Evolutionary conservation across 2,888 invertebrate genomes (phyloP).

Genomic region (Mimumesa dahlbomi): DNA sequence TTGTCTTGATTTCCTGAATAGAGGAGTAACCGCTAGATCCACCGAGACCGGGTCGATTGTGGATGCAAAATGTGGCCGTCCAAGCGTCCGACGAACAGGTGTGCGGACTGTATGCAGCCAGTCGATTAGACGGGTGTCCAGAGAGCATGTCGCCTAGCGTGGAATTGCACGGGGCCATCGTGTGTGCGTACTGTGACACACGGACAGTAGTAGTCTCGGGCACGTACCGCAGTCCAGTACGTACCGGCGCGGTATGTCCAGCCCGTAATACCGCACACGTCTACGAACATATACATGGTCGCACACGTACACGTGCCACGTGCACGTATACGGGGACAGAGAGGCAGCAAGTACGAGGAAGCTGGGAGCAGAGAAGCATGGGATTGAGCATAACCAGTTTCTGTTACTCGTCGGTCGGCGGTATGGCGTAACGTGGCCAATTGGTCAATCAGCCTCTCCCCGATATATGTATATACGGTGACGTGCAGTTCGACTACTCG

Average conservation of each 20-base stretch:
- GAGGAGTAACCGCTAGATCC: slow-evolving; percentile 39
- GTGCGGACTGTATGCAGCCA: slow-evolving; percentile 51
- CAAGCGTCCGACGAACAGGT: slow-evolving; percentile 56
- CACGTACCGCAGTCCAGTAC: slow-evolving; percentile 32
- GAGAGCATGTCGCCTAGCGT: slow-evolving; percentile 57
- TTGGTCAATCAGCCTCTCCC: slow-evolving; percentile 60
- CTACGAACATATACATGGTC: not conserved
- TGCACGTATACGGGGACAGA: slow-evolving; percentile 6
- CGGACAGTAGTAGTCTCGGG: slow-evolving; percentile 17
- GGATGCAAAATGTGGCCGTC: slow-evolving; percentile 57
- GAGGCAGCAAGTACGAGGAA: slow-evolving; percentile 41
- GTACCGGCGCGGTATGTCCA: slow-evolving; percentile 12
- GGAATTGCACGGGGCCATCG: slow-evolving; percentile 48
- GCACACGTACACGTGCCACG: slow-evolving; percentile 36
- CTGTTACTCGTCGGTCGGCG: slow-evolving; percentile 38
- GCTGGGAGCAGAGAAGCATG: slow-evolving; percentile 45
- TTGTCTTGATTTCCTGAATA: slow-evolving; percentile 46
- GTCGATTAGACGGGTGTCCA: slow-evolving; percentile 62
- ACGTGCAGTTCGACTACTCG: slow-evolving; percentile 23
- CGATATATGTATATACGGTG: slow-evolving; percentile 34
- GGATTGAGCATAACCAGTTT: slow-evolving; percentile 61
- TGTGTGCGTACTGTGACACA: slow-evolving; percentile 48
- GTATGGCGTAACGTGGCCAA: slow-evolving; percentile 57
- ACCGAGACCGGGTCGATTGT: slow-evolving; percentile 38
- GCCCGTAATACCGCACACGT: slow-evolving; percentile 9